A percentile compares a stretch with the other conserved stretches of the same genome.
These are phyloP conservation scores for Euthynnus affinis DNA, from an alignment of 2,797 vertebrate species.

Conservation along the genomic window DNA sequence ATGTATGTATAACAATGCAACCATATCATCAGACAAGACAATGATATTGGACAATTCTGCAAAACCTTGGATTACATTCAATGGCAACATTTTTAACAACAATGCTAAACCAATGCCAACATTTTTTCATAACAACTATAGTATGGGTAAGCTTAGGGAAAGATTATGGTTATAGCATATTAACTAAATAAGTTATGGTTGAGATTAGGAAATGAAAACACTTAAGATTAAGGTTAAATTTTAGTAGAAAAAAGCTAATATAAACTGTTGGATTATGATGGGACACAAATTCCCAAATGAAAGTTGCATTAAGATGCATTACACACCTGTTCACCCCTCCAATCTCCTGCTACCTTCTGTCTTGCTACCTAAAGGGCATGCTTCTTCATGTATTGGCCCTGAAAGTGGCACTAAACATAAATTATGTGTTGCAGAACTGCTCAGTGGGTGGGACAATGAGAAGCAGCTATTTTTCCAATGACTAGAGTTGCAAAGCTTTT, in stretches of 20 bases:
- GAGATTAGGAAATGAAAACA: neutral
- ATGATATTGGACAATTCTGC: neutral
- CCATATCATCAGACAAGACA: neutral
- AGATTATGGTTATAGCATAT: too few relatives aligned
- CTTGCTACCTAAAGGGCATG: too few relatives aligned
- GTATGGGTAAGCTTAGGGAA: neutral
- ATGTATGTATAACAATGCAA: neutral
- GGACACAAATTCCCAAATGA: neutral
- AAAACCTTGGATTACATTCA: constrained; percentile 4
- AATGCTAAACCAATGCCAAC: neutral
- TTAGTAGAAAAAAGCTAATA: neutral
- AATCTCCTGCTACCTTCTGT: too few relatives aligned
- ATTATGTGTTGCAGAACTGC: too few relatives aligned
- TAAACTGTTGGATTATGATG: neutral
- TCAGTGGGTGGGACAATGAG: too few relatives aligned
- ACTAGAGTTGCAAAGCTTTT: too few relatives aligned
- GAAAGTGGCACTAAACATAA: too few relatives aligned
- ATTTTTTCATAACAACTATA: neutral
- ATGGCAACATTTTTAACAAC: neutral
- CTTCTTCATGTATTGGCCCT: too few relatives aligned
- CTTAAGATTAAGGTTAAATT: neutral
- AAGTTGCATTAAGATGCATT: neutral
- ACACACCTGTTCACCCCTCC: neutral
- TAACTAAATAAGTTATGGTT: too few relatives aligned
- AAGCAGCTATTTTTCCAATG: too few relatives aligned